Base-by-base conservation (phyloP, 64 coral and sea anemone genomes). In the Cladopsammia gracilis region DNA sequence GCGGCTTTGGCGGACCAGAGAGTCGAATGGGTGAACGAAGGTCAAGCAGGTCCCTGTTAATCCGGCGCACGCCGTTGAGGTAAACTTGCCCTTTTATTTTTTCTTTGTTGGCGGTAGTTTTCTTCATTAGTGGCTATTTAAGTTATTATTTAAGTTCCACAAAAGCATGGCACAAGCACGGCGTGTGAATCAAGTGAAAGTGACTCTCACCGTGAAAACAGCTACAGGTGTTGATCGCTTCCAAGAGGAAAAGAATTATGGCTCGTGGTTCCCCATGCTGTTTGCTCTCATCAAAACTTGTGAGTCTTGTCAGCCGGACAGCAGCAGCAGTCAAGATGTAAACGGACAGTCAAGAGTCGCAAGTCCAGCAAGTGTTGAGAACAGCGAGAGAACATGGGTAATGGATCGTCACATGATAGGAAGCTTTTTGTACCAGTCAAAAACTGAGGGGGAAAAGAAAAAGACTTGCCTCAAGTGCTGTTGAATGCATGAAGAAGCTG, bases 161-260 rank as follows among this genome's bases (percentile, higher is more conserved):
- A n/a, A n/a, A n/a, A n/a, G n/a, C n/a, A n/a, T n/a, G n/a, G n/a
- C n/a, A n/a, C n/a, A n/a, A n/a, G n/a, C n/a, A n/a, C n/a, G n/a
- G n/a, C n/a, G n/a, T n/a, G n/a, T n/a, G n/a, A n/a, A n/a, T n/a
- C n/a, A n/a, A n/a, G n/a, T n/a, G n/a, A n/a, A n/a, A 56, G 89
- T 52, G 65, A 66, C 89, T 56, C 78, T 92, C 51, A 84, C 89
- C 24, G n/a, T 91, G 13, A 90, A 91, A 70, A 82, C 64, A 13
- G 52, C 77, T 2, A 71, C 89, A 58, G 89, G 89, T 53, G 23
- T 91, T 91, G 62, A 82, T 71, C 50, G 67, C 43, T 91, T 91
- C 64, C 78, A 83, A 83, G 89, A 91, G 48, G 22, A 79, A 82
- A 91, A 91, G 78, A 83, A 83, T 83, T 91, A 91, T 71, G 89